A percentile compares a stretch with the other conserved stretches of the same genome.
These are phyloP conservation scores for Salvelinus fontinalis DNA, from an alignment of 2,113 vertebrate species.

Conservation along the genomic window DNA sequence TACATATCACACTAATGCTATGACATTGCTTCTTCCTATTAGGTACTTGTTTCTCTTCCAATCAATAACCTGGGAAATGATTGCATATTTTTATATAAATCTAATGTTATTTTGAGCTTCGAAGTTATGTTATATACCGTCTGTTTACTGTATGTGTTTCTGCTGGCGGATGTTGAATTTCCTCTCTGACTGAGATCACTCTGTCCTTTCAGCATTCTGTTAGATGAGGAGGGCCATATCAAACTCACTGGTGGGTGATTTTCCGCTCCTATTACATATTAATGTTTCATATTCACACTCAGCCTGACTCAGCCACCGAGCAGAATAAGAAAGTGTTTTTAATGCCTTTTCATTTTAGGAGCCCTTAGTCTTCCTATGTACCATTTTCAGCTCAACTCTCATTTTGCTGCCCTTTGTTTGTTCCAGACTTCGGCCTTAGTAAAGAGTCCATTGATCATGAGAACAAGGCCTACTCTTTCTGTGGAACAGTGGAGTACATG, in stretches of 20 bases:
- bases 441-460: slow-evolving; percentile 87
- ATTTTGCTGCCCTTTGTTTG: slow-evolving; percentile 1
- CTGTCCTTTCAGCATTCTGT: slow-evolving; percentile 80
- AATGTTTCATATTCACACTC: slow-evolving; percentile 5
- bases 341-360: no score
- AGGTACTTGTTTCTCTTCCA: neutral
- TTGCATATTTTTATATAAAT: no score
- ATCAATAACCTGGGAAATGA: neutral
- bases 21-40: neutral
- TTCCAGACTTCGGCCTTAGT: slow-evolving; percentile 83
- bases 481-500: slow-evolving; percentile 89
- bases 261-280: neutral
- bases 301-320: slow-evolving; percentile 7
- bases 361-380: neutral
- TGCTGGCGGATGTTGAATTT: slow-evolving; percentile 67
- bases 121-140: neutral
- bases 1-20: slow-evolving; percentile 50
- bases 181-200: neutral
- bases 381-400: neutral
- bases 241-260: slow-evolving; percentile 81
- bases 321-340: neutral
- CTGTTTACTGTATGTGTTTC: slow-evolving; percentile 65
- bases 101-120: no score
- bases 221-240: slow-evolving; percentile 87
- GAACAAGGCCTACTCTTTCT: slow-evolving; percentile 85